Conservation (phyloP, 2,113 vertebrate genomes). For the Sminthopsis crassicaudata region DNA sequence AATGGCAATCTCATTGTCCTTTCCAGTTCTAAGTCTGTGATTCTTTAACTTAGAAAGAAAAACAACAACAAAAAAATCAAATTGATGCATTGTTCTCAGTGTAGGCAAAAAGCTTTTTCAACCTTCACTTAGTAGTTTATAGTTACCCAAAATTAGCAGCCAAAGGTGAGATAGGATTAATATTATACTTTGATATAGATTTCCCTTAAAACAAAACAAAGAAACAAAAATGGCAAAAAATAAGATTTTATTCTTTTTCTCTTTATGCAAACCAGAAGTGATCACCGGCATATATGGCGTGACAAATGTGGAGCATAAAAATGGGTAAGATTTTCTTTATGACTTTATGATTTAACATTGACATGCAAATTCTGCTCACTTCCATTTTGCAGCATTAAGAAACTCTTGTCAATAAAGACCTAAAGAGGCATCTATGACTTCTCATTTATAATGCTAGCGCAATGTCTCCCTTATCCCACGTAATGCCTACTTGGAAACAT, state of each 20-base stretch:
- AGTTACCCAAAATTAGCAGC: neutral
- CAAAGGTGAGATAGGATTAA: neutral
- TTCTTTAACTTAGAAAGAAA: neutral
- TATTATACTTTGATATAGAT: neutral
- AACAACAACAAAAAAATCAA: no score
- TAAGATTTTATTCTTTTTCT: neutral
- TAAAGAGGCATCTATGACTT: neutral
- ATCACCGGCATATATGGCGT: neutral
- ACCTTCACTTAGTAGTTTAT: neutral
- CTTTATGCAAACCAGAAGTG: neutral
- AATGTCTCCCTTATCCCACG: neutral
- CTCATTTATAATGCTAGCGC: neutral
- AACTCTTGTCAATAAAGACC: neutral
- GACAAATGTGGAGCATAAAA: slow-evolving; percentile 29
- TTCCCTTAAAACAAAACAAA: neutral
- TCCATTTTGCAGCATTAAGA: slow-evolving; percentile 3
- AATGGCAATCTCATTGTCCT: neutral
- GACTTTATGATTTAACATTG: slow-evolving; percentile 24
- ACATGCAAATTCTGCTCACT: neutral
- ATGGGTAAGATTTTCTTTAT: slow-evolving; percentile 8
- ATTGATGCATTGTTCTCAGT: neutral
- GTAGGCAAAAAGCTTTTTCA: neutral
- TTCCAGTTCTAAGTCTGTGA: neutral
- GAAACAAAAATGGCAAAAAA: no score
- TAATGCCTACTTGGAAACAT: neutral